Evolutionary conservation across 2,797 vertebrate genomes (phyloP), one percentile per base, ranked within the genome.

Genomic region (Manis javanica): DNA sequence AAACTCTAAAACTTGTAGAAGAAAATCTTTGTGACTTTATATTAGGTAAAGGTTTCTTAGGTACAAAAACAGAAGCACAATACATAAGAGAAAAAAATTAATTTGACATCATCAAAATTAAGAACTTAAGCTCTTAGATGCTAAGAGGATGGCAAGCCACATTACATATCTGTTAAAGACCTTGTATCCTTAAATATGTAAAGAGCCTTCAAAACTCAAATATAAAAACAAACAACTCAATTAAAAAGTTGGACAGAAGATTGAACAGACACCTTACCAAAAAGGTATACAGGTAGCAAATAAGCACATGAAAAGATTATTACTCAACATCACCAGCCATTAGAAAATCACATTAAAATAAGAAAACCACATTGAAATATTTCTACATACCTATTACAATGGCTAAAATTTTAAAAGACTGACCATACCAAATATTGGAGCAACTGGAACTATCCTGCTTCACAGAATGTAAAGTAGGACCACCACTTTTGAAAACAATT

Each of bases 201-300:
- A 95, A 92, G 11, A 90, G 53, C 21, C 3, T 34, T 91, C 11
- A 90, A 95, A 69, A 69, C n/a, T 55, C 81, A 53, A 53, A 57
- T 19, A 64, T 59, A 37, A 83, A 16, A 59, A 77, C 6, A 34
- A 83, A 57, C 7, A 86, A 64, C 15, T 7, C 53, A 79, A 66
- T 26, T 92, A 24, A 13, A 87, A 86, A 94, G 53, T 37, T 82
- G 66, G 13, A 37, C 82, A 92, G 42, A 46, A 46, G 42, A 46
- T 79, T 92, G 24, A 85, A 87, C 46, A 87, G 87, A 90, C n/a
- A 87, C 19, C 94, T 96, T 37, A 87, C 16, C 23, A 68, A 53
- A 74, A 95, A 89, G 23, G 64, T 16, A 77, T 26, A 26, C 19
- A 75, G 55, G 49, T 85, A 69, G n/a, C 13, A 90, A 77, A 77